These are phyloP conservation scores for Melieria omissa DNA, from an alignment of 2,888 invertebrate species.

Conservation along the genomic window DNA sequence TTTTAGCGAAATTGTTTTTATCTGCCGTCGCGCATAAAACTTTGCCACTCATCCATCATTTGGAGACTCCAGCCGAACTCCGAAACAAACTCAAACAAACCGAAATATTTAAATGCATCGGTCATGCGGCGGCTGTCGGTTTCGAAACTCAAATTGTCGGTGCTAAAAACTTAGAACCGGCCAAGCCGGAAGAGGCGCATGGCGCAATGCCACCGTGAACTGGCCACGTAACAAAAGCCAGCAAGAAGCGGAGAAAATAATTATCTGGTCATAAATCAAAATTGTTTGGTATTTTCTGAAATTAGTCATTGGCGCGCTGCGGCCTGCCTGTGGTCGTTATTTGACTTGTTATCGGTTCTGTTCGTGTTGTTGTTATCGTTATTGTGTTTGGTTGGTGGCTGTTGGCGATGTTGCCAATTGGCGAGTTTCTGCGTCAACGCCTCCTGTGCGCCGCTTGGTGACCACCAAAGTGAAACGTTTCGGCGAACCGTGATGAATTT, in stretches of 20 bases:
- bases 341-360: background rate
- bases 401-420: conserved; percentile 31
- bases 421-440: conserved; percentile 19
- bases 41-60: too few relatives aligned
- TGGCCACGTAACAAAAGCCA: too few relatives aligned
- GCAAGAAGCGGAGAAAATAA: background rate
- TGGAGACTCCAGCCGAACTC: too few relatives aligned
- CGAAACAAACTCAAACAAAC: too few relatives aligned
- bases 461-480: conserved; percentile 7
- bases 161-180: too few relatives aligned
- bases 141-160: too few relatives aligned
- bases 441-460: conserved; percentile 4
- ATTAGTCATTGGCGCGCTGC: conserved; percentile 20
- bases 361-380: background rate
- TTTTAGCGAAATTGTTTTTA: too few relatives aligned
- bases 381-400: background rate
- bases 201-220: too few relatives aligned
- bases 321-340: background rate
- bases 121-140: too few relatives aligned
- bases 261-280: conserved; percentile 30
- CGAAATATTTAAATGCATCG: too few relatives aligned
- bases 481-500: conserved; percentile 11
- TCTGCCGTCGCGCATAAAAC: too few relatives aligned
- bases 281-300: conserved; percentile 19
- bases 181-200: too few relatives aligned